phyloP scores from a whole-genome alignment of 2,797 vertebrate species.

The Pseudocheirus occidentalis region DNA sequence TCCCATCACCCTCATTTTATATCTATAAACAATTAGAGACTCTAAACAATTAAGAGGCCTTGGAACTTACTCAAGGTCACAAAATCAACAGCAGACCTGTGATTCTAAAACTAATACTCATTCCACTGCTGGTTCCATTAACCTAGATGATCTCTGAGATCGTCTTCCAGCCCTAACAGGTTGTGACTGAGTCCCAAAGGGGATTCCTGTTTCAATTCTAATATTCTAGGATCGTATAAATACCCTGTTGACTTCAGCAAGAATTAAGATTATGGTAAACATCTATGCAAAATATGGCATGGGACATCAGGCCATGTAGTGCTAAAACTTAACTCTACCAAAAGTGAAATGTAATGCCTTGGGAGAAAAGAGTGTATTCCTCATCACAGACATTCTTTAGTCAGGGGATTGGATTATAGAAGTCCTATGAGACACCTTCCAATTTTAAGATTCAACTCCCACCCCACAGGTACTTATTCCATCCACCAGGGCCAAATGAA shows the following conservation, averaged over 20 bases:
- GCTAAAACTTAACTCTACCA: not conserved
- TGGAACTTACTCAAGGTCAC: not conserved
- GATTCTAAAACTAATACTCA: not conserved
- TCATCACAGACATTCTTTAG: not conserved
- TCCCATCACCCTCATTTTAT: not conserved
- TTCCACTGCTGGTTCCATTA: not conserved
- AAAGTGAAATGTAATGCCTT: not conserved
- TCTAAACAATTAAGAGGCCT: too few relatives aligned
- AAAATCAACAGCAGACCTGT: not conserved
- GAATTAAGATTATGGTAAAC: not conserved
- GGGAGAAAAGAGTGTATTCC: not conserved
- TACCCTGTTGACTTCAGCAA: not conserved
- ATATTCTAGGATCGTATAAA: not conserved
- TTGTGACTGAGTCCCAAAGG: not conserved
- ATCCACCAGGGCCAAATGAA: not conserved
- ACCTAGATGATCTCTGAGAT: not conserved
- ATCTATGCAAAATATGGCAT: not conserved
- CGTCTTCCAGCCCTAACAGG: not conserved
- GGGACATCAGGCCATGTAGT: too few relatives aligned
- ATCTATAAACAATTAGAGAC: not conserved
- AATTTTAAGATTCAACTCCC: not conserved
- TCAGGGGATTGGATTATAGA: not conserved
- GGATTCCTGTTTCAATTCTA: not conserved
- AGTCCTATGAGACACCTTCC: not conserved
- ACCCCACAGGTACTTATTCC: not conserved